These are phyloP conservation scores for Thysanoteuthis rhombus DNA, from an alignment of 2,888 invertebrate genomes.

Conservation along the genomic window DNA sequence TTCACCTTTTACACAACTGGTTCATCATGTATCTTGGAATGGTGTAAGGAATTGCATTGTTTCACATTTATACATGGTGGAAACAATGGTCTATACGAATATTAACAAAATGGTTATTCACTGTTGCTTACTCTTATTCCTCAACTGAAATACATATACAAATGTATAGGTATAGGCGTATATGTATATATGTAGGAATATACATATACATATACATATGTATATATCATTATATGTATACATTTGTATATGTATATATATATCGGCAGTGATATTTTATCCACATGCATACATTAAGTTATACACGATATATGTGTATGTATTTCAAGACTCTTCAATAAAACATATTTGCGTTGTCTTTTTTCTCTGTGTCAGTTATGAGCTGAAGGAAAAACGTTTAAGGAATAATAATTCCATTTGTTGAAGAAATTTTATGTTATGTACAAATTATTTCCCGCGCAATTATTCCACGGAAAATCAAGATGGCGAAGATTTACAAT, in stretches of 20 bases:
- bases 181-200: background rate
- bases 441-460: background rate
- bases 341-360: background rate
- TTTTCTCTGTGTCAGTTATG: background rate
- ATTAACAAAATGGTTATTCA: no score
- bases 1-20: background rate
- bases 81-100: no score
- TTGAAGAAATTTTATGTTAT: background rate
- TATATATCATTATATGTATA: constrained; percentile 1
- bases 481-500: background rate
- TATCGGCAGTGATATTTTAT: background rate
- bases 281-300: background rate
- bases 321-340: no score
- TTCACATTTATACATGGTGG: no score
- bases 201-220: background rate
- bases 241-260: background rate
- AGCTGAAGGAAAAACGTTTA: background rate
- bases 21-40: background rate
- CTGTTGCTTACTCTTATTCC: no score
- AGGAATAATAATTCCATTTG: background rate
- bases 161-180: background rate
- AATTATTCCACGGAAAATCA: background rate
- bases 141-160: background rate
- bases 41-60: background rate
- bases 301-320: background rate